Evolutionary conservation across 2,797 vertebrate genomes (phyloP).

Genomic region (Anas georgica): DNA sequence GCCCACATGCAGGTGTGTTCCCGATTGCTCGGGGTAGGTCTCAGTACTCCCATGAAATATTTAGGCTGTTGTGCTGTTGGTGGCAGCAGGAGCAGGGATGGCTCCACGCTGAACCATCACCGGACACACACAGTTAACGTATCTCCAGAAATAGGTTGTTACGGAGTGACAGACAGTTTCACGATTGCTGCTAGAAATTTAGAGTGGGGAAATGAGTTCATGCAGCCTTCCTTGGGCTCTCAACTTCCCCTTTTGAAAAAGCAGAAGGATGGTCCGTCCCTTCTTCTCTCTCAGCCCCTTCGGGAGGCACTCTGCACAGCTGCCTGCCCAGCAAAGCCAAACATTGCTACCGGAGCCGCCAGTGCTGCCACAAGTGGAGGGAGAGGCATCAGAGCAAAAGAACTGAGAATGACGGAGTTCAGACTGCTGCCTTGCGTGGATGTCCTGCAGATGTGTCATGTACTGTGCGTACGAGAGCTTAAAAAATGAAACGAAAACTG

Average conservation of each 20-base stretch:
- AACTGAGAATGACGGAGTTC: neutral
- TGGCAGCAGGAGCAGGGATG: neutral
- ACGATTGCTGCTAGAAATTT: fast-evolving
- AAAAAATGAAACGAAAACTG: neutral
- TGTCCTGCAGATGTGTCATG: neutral
- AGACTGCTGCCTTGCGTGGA: neutral
- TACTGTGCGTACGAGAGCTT: neutral
- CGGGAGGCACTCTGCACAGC: neutral
- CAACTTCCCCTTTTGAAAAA: neutral
- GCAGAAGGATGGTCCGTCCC: neutral
- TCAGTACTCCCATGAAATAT: fast-evolving
- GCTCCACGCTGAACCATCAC: neutral
- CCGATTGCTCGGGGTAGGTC: neutral
- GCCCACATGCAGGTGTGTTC: neutral
- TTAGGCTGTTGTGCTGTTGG: fast-evolving
- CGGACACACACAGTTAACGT: neutral
- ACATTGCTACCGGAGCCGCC: fast-evolving
- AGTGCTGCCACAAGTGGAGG: neutral
- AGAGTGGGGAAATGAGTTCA: neutral
- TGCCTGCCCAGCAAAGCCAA: neutral
- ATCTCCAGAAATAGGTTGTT: neutral
- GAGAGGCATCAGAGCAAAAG: neutral
- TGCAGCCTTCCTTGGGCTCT: neutral
- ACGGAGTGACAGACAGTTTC: fast-evolving
- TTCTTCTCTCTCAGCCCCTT: neutral